Base-by-base conservation (phyloP, 2,888 invertebrate species). In the Drosophila tripunctata region DNA sequence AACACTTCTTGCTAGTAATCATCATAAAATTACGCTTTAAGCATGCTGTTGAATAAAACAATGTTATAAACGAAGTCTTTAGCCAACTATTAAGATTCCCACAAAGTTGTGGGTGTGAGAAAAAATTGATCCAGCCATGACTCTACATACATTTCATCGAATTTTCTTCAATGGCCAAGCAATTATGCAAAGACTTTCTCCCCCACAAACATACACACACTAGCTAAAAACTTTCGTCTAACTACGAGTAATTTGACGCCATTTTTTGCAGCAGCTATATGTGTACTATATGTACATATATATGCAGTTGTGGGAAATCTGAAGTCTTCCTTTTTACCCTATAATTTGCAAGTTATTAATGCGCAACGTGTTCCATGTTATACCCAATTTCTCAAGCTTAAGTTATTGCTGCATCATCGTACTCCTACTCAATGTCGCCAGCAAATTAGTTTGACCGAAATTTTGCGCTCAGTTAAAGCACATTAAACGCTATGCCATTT, bases 271-370 rank as follows among this genome's bases (percentile, higher is more conserved):
- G 61, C 64, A 63, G 33, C n/a, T n/a, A n/a, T n/a, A n/a, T n/a
- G n/a, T n/a, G n/a, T n/a, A n/a, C n/a, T n/a, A n/a, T n/a, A n/a
- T n/a, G n/a, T n/a, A n/a, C n/a, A n/a, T n/a, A 31, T 55, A 55
- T 19, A 15, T 33, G 30, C 27, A 38, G 22, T n/a, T 24, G 12
- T 12, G 58, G 57, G 31, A 17, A 45, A 54, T 52, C 55, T 51
- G 56, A 10, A 22, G 15, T 22, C 10, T 2, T 1, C 6, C 27
- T 4, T 0, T n/a, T 10, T 27, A 10, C 27, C 21, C 12, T 30
- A 83, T 78, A 80, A 80, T 87, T 84, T 85, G 70, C 67, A 78
- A 84, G 75, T 80, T 80, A 87, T 87, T 80, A 80, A 84, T 81
- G 75, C 66, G 61, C 71, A 78, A 81, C 87, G 67, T 80, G 82